These are phyloP conservation scores for Caerostris extrusa DNA, from an alignment of 1,140 invertebrate species.

Conservation along the genomic window DNA sequence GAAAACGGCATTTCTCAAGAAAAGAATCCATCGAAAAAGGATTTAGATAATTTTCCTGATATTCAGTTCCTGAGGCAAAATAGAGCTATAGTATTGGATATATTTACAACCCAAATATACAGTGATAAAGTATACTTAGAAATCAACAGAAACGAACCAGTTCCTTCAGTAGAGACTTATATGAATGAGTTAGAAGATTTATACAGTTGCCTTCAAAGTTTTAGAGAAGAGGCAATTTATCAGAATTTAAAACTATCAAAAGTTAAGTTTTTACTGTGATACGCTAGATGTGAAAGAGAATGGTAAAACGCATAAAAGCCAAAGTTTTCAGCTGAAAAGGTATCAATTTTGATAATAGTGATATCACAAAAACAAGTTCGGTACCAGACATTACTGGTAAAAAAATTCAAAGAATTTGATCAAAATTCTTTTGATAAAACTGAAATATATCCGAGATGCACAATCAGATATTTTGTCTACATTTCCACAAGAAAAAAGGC, in stretches of 20 bases:
- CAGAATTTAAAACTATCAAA: background rate
- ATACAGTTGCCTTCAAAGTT: background rate
- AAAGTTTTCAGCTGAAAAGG: conserved; percentile 4
- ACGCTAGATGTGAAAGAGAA: background rate
- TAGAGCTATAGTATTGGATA: background rate
- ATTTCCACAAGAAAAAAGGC: conserved; percentile 3
- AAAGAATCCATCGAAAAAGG: background rate
- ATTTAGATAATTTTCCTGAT: background rate
- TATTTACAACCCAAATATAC: background rate
- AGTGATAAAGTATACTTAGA: background rate
- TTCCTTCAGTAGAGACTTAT: background rate
- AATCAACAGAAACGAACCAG: conserved; percentile 11
- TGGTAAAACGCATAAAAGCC: background rate
- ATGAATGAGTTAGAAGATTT: conserved; percentile 14
- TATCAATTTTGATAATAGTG: background rate
- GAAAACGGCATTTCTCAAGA: background rate
- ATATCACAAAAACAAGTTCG: conserved; percentile 7
- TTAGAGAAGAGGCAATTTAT: background rate
- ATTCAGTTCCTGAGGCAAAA: conserved; percentile 24
- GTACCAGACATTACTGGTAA: conserved; percentile 1
- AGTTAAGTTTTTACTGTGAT: background rate
- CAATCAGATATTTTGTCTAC: background rate
- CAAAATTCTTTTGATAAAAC: background rate
- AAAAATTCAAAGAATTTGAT: conserved; percentile 6
- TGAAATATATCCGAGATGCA: background rate